phyloP scores from a whole-genome alignment of 2,888 invertebrate species.

The Patella caerulea region DNA sequence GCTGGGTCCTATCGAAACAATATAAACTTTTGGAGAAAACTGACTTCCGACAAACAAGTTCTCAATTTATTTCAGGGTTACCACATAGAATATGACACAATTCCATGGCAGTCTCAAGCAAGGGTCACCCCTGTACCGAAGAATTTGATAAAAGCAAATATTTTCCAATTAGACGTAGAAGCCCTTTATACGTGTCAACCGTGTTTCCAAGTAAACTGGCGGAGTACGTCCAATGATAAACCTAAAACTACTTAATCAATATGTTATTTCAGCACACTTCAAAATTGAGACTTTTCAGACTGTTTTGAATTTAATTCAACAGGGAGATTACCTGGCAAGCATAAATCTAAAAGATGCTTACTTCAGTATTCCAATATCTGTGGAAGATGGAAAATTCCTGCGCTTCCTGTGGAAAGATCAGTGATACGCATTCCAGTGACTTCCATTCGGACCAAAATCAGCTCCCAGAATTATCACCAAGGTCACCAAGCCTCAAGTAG shows the following conservation, averaged over 20 bases:
- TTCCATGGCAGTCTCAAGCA: background rate
- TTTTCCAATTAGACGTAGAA: too few species aligned
- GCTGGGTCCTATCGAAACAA: too few species aligned
- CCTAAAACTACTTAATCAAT: background rate
- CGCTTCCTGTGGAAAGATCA: background rate
- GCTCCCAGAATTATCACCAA: background rate
- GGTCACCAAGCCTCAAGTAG: background rate
- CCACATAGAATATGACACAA: background rate
- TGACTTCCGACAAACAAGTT: too few species aligned
- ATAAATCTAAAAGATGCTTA: conserved; percentile 2
- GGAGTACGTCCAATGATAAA: background rate
- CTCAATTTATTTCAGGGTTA: background rate
- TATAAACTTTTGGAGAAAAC: too few species aligned
- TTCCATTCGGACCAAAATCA: background rate
- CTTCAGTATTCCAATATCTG: background rate
- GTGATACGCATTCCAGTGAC: background rate
- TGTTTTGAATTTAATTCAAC: background rate
- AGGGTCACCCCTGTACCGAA: background rate
- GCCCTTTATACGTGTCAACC: background rate
- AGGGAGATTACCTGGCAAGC: background rate
- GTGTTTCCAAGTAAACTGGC: background rate
- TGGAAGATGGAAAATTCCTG: background rate
- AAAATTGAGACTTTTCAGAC: background rate
- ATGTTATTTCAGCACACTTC: background rate
- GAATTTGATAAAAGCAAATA: too few species aligned